Evolutionary conservation across 2,113 vertebrate species (phyloP).

Genomic region (Odocoileus hemionus): DNA sequence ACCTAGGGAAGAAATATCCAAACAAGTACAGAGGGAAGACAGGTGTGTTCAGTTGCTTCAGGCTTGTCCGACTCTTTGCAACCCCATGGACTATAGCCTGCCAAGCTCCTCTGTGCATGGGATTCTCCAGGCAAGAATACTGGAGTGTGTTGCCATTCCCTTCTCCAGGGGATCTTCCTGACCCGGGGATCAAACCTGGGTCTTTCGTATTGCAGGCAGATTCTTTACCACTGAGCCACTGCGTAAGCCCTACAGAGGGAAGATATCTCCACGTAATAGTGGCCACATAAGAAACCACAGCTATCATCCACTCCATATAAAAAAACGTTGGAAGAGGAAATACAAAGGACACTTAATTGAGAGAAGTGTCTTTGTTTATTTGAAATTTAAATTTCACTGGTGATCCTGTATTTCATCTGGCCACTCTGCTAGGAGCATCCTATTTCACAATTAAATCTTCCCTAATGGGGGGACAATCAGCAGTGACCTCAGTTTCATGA

Average conservation of each 20-base stretch:
- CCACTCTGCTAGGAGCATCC: rapidly evolving
- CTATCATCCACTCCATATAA: not conserved
- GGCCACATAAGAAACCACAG: not conserved
- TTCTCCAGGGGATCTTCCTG: no score
- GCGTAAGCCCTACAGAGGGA: not conserved
- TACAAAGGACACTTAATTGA: not conserved
- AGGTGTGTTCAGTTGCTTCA: not conserved
- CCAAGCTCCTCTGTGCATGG: not conserved
- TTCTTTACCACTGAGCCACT: no score
- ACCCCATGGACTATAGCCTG: not conserved
- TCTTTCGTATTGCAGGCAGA: no score
- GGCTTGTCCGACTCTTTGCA: not conserved
- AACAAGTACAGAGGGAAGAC: not conserved
- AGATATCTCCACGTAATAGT: not conserved
- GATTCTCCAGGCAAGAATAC: not conserved
- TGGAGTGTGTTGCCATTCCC: no score
- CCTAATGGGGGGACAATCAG: not conserved
- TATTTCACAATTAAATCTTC: not conserved
- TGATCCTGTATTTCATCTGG: not conserved
- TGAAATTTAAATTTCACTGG: not conserved
- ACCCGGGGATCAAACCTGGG: no score
- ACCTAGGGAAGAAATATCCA: not conserved
- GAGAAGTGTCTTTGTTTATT: not conserved
- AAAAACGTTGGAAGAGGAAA: not conserved
- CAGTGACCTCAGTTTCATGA: not conserved